A percentile compares a stretch with the other conserved stretches of the same genome.
These are phyloP conservation scores for Callocephalon fimbriatum DNA, from an alignment of 2,113 vertebrate genomes.

Conservation along the genomic window DNA sequence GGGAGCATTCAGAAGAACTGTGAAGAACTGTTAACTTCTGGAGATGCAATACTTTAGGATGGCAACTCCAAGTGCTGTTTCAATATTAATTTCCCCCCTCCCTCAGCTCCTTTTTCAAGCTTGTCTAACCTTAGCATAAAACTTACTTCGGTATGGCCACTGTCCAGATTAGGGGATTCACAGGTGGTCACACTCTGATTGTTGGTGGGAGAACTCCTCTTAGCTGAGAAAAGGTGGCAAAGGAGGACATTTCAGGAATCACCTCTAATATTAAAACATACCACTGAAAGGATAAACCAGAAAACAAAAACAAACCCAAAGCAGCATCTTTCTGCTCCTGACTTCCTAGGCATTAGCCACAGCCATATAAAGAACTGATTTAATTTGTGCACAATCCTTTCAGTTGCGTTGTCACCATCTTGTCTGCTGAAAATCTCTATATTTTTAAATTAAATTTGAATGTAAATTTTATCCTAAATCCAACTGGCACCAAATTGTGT, in stretches of 20 bases:
- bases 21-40: background rate
- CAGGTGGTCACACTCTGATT: conserved; percentile 84
- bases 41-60: background rate
- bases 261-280: background rate
- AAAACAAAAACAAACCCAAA: background rate
- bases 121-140: background rate
- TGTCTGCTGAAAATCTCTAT: background rate
- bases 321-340: background rate
- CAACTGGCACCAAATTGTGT: background rate
- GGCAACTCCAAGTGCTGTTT: background rate
- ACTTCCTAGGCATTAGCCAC: background rate
- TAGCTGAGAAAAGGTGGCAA: conserved; percentile 81
- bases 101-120: background rate
- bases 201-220: conserved; percentile 92
- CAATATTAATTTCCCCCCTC: background rate
- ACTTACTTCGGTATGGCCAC: conserved; percentile 67
- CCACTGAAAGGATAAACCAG: background rate
- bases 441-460: background rate
- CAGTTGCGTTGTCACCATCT: background rate
- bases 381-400: background rate
- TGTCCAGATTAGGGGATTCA: conserved; percentile 85
- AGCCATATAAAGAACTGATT: background rate
- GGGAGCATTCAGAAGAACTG: background rate
- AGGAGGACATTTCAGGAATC: background rate
- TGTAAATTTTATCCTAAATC: background rate